Conservation (phyloP, 2,797 vertebrate genomes). For the Enteromius viviparus region DNA sequence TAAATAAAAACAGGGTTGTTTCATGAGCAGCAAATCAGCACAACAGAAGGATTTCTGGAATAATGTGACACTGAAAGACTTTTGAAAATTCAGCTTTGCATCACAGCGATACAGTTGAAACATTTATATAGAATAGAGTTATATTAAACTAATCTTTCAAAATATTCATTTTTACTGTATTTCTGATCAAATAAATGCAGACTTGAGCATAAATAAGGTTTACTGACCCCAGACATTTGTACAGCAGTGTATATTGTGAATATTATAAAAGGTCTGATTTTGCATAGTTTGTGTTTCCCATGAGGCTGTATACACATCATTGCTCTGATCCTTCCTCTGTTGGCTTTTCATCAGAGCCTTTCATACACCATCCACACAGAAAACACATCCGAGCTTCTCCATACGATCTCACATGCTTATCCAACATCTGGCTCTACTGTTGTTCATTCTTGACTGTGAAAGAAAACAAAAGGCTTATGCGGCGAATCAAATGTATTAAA, state of each 20-base stretch:
- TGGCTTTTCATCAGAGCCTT: slow-evolving; percentile 74
- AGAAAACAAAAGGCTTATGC: neutral
- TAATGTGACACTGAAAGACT: neutral
- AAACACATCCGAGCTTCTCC: slow-evolving; percentile 7
- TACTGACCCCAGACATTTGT: neutral
- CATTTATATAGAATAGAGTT: neutral
- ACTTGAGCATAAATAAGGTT: neutral
- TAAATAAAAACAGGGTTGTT: neutral
- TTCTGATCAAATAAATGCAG: neutral
- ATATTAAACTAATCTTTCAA: neutral
- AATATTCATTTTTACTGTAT: neutral
- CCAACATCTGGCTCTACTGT: slow-evolving; percentile 54
- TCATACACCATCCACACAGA: slow-evolving; percentile 74
- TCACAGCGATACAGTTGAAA: neutral
- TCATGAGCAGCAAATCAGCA: neutral
- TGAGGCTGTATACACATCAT: slow-evolving; percentile 70
- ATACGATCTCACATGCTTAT: slow-evolving; percentile 8
- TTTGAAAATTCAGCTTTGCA: neutral
- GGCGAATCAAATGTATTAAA: neutral
- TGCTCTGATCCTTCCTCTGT: slow-evolving; percentile 67
- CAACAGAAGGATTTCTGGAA: neutral
- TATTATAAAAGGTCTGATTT: neutral
- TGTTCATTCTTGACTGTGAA: slow-evolving; percentile 67
- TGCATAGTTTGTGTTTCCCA: neutral
- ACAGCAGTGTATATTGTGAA: neutral